Evolutionary conservation across 2,113 vertebrate species (phyloP), one percentile per base, ranked within the genome.

Genomic region (Urocitellus parryii): DNA sequence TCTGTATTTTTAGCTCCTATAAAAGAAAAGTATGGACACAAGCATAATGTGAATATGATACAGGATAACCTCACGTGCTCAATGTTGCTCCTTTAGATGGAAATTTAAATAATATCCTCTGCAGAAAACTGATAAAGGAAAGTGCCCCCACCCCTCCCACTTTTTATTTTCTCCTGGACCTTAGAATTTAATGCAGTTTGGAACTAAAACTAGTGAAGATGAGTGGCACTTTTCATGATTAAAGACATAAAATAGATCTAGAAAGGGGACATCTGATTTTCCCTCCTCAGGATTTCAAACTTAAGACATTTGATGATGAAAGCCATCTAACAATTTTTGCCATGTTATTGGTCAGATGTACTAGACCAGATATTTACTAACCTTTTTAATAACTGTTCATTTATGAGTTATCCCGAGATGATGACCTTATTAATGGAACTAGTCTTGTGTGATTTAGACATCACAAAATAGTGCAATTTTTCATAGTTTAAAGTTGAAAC

Each of bases 401-500:
- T 80, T n/a, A 65, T 74, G 17, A 68, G 6, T 94, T 97, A 5
- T 82, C 39, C 32, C 34, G 29, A 91, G 56, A 37, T 17, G 10
- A 20, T 83, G 65, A 68, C 61, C 48, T 63, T 63, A 61, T 76
- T 70, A 17, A 81, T 85, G 18, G 24, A 2, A 37, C 8, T 37
- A 67, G 37, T 78, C 37, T 90, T 84, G 72, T 13, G 5, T 61
- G 51, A 53, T 53, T 4, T 78, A 53, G 27, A 85, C 65, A 95
- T 53, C 24, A 68, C 61, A 79, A 78, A 79, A 24, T 93, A 88
- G 34, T 73, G 25, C 65, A 14, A n/a, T 73, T 91, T 94, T 94
- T 65, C 63, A 79, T 85, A 84, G 9, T 91, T 95, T 91, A 72
- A 80, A 56, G 39, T 80, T 88, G 81, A 83, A 94, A 88, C 13